Conservation (phyloP, 1,140 invertebrate genomes). For the Drosophila kohkoa region DNA sequence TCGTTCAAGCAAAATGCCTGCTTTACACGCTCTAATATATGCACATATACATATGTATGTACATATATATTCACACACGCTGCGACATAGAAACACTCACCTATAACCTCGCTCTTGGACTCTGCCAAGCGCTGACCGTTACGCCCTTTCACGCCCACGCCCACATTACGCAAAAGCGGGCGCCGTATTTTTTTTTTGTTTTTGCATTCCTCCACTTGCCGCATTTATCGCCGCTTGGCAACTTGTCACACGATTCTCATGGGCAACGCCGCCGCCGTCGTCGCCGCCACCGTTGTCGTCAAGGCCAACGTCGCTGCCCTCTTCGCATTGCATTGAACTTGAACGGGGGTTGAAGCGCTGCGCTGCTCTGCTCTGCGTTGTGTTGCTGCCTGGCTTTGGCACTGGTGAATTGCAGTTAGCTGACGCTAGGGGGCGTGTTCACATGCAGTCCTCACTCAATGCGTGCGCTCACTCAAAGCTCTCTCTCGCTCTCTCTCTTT, state of each 20-base stretch:
- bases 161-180: constrained; percentile 43
- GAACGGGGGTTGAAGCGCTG: constrained; percentile 65
- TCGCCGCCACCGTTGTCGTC: constrained; percentile 41
- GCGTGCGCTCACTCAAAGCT: constrained; percentile 28
- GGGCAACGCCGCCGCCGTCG: neutral
- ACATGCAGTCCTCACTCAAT: constrained; percentile 22
- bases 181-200: neutral
- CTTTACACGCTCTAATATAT: constrained; percentile 2
- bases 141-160: constrained; percentile 22
- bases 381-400: neutral
- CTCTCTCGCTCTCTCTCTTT: neutral
- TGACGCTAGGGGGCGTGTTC: constrained; percentile 66
- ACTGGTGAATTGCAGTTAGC: constrained; percentile 40
- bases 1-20: constrained; percentile 27
- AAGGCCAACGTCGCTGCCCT: constrained; percentile 58
- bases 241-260: constrained; percentile 46
- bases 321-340: constrained; percentile 74
- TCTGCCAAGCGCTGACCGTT: constrained; percentile 34
- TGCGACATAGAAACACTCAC: constrained; percentile 2
- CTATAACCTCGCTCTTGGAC: constrained; percentile 15
- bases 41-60: neutral
- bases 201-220: constrained; percentile 13
- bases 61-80: neutral
- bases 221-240: constrained; percentile 33
- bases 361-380: neutral